Conservation (phyloP, 2,113 vertebrate genomes). For the Silurus glanis region DNA sequence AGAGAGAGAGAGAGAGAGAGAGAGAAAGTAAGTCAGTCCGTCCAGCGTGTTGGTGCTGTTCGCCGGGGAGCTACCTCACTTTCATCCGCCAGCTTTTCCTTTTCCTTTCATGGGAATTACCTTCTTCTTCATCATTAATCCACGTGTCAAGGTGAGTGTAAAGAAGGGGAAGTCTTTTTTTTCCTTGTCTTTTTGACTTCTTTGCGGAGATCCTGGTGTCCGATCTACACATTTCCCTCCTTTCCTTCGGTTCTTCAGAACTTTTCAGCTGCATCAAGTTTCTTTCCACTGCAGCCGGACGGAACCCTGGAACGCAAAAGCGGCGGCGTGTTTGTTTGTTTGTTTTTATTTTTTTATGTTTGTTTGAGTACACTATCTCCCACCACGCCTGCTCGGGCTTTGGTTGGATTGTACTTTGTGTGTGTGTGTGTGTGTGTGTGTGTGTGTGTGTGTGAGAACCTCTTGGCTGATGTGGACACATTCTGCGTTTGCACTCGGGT, state of each 20-base stretch:
- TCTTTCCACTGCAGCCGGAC: neutral
- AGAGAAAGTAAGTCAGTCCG: neutral
- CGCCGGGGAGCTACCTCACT: slow-evolving; percentile 6
- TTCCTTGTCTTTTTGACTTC: neutral
- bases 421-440: no score
- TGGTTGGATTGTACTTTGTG: neutral
- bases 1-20: neutral
- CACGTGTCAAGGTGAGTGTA: slow-evolving; percentile 18
- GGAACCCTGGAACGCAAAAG: neutral
- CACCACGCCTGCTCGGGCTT: neutral
- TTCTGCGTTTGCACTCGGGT: neutral
- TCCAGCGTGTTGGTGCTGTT: neutral
- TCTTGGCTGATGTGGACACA: neutral
- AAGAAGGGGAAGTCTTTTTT: neutral
- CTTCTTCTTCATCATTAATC: neutral
- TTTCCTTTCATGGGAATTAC: slow-evolving; percentile 21
- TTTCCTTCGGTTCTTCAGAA: neutral
- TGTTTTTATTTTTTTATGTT: neutral
- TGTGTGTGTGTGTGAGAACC: neutral
- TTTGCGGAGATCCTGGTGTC: neutral
- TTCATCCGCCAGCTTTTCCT: neutral
- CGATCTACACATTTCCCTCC: neutral
- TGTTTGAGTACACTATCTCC: neutral
- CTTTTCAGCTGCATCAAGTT: neutral
- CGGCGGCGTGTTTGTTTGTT: neutral